These are phyloP conservation scores for Acanthisitta chloris DNA, from an alignment of 2,113 vertebrate genomes.

Conservation along the genomic window DNA sequence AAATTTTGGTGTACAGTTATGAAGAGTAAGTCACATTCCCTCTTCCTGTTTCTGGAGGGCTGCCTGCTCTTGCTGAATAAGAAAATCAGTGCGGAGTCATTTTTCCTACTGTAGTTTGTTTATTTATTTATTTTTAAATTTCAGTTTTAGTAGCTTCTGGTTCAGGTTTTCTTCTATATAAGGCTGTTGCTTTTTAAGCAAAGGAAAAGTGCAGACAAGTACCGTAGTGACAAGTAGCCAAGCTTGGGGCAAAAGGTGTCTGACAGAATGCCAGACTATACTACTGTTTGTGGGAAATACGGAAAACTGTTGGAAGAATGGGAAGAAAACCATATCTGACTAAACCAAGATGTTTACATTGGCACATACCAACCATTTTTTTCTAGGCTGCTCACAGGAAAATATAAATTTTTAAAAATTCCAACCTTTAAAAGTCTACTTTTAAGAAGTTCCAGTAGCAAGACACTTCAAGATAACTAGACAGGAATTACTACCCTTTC, in stretches of 20 bases:
- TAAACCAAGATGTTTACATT: constrained; percentile 63
- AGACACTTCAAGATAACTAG: background rate
- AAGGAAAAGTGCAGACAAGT: background rate
- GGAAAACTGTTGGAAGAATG: constrained; percentile 7
- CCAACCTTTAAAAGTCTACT: background rate
- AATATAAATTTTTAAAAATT: background rate
- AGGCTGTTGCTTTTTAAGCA: background rate
- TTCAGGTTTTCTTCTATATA: background rate
- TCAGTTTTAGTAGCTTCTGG: background rate
- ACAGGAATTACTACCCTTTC: background rate
- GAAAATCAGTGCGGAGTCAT: background rate
- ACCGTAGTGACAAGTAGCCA: background rate
- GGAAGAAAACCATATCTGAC: background rate
- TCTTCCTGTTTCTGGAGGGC: background rate
- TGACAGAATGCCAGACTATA: background rate
- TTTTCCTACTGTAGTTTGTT: background rate
- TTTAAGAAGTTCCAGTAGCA: constrained; percentile 7
- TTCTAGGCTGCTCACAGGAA: constrained; percentile 3
- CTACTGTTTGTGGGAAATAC: constrained; percentile 50
- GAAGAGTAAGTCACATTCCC: background rate
- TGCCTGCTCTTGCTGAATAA: background rate
- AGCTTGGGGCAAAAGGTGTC: background rate
- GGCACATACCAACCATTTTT: constrained; percentile 50
- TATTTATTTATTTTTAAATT: background rate
- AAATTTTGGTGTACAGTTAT: background rate